phyloP scores from a whole-genome alignment of 2,888 invertebrate genomes.

The Altica lythri region DNA sequence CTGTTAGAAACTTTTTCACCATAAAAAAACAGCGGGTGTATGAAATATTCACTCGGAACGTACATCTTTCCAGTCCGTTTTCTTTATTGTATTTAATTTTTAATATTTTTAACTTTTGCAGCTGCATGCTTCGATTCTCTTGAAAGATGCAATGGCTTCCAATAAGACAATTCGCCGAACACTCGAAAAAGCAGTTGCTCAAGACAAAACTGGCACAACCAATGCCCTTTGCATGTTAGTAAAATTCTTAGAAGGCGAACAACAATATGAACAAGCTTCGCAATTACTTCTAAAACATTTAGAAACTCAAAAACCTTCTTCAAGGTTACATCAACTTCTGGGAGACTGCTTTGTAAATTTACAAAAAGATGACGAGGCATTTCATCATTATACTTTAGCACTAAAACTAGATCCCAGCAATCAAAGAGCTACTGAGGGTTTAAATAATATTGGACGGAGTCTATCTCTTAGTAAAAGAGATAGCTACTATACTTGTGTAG shows the following conservation, averaged over 20 bases:
- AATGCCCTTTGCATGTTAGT: constrained; percentile 72
- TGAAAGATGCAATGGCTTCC: constrained; percentile 67
- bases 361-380: constrained; percentile 70
- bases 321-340: constrained; percentile 68
- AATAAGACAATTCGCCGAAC: constrained; percentile 67
- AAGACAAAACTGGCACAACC: constrained; percentile 73
- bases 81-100: too few species aligned
- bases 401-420: constrained; percentile 71
- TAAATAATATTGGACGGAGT: constrained; percentile 63
- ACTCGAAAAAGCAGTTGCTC: constrained; percentile 72
- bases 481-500: constrained; percentile 60
- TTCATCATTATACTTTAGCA: constrained; percentile 70
- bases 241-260: constrained; percentile 70
- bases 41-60: too few species aligned
- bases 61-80: too few species aligned
- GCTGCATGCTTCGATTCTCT: constrained; percentile 76
- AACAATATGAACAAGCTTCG: constrained; percentile 69
- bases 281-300: constrained; percentile 70
- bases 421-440: constrained; percentile 66
- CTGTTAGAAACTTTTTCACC: too few species aligned
- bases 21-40: too few species aligned
- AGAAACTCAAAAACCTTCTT: constrained; percentile 62
- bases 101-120: too few species aligned
- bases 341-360: constrained; percentile 67
- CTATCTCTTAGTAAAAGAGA: constrained; percentile 58